Base-by-base conservation (phyloP, 2,888 invertebrate genomes). In the Mythimna loreyi region DNA sequence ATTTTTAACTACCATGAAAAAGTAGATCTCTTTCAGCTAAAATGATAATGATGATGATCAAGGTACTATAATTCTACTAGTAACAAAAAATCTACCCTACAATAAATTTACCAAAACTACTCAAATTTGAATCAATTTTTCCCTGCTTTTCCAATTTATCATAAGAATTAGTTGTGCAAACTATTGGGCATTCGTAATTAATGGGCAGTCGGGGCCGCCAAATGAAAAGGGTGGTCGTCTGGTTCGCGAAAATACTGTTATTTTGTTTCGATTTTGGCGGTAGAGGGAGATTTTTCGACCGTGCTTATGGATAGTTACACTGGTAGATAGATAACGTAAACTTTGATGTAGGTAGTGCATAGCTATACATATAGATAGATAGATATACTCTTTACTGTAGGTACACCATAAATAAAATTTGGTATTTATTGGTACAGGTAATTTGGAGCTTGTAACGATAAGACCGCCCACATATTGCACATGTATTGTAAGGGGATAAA, bases 141-240 rank as follows among this genome's bases (percentile, higher is more conserved):
- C 68, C 33, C 53, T 30, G 40, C 40, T 63, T 55, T 33, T 71
- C 78, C 78, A 73, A 88, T 89, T 85, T 82, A 87, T 88, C 86
- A 87, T 80, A 83, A 78, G 82, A 82, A 87, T 84, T 85, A 86
- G 83, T 84, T 81, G 75, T 69, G 72, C 81, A 82, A 88, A 89
- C 89, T 89, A 89, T 88, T 75, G 83, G 81, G 67, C 85, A 72
- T 63, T 79, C 23, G 67, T 87, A 86, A 89, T 89, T 87, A 89
- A 89, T 88, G 85, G 84, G 68, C 61, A 67, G 61, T 23, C 52
- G 45, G 47, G 33, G 61, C 43, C 69, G 62, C 63, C 68, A 72
- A 73, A 83, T 78, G 79, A 83, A 80, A 72, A 79, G 82, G 82
- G 83, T 83, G 67, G 64, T 25, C 47, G 81, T 75, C 83, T 73